Evolutionary conservation across 2,113 vertebrate species (phyloP).

Genomic region (Nothobranchius furzeri): DNA sequence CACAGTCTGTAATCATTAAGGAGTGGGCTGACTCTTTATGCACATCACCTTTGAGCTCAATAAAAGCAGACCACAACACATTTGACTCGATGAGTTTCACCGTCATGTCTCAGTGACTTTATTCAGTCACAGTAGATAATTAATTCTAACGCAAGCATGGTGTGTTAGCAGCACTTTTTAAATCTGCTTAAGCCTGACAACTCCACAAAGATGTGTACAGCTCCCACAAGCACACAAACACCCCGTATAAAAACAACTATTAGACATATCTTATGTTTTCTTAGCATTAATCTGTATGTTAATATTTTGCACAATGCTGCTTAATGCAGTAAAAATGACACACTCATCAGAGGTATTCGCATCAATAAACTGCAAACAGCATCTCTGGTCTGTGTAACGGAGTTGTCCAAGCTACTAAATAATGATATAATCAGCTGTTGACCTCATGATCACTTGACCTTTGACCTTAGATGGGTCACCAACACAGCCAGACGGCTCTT

Average conservation of each 20-base stretch:
- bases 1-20: not conserved
- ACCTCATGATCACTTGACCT: not conserved
- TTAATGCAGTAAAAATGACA: too few species aligned
- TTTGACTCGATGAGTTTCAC: not conserved
- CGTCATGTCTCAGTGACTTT: not conserved
- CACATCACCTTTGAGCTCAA: slow-evolving; percentile 13
- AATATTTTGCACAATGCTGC: too few species aligned
- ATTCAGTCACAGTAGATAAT: not conserved
- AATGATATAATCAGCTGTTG: slow-evolving; percentile 24
- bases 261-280: too few species aligned
- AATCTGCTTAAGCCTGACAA: slow-evolving; percentile 7
- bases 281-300: too few species aligned
- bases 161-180: not conserved
- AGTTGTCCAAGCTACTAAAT: slow-evolving; percentile 15
- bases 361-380: too few species aligned
- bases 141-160: not conserved
- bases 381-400: not conserved
- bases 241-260: too few species aligned
- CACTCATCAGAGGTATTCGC: too few species aligned
- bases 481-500: too few species aligned
- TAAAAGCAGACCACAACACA: not conserved
- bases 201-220: not conserved
- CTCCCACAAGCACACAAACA: too few species aligned
- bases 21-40: not conserved
- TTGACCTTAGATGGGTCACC: too few species aligned